Conservation (phyloP, 1,140 invertebrate genomes). For the Tetragnatha versicolor region DNA sequence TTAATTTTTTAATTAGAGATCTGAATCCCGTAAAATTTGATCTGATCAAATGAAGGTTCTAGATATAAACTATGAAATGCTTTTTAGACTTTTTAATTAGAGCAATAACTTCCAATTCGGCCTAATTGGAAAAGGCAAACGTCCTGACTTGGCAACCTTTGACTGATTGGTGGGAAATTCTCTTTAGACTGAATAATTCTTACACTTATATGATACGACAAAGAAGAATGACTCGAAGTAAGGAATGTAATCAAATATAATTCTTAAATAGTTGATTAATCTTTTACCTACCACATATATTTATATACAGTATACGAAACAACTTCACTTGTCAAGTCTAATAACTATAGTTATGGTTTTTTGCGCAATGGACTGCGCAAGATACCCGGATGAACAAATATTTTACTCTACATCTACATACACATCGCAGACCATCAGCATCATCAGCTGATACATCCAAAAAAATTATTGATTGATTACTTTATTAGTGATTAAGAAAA, state of each 20-base stretch:
- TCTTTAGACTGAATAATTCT: neutral
- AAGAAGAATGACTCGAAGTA: neutral
- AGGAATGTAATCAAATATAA: neutral
- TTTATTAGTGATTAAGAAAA: no score
- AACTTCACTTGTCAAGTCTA: slow-evolving; percentile 52
- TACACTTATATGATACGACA: neutral
- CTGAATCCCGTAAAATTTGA: neutral
- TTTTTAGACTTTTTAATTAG: slow-evolving; percentile 3
- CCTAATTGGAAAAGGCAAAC: slow-evolving; percentile 48
- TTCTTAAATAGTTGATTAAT: neutral
- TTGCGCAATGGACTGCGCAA: slow-evolving; percentile 51
- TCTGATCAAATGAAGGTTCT: neutral
- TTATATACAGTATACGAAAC: slow-evolving; percentile 10
- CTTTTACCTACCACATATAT: slow-evolving; percentile 40
- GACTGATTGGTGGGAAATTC: slow-evolving; percentile 24
- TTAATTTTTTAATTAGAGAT: neutral
- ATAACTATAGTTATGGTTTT: slow-evolving; percentile 43
- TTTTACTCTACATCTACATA: slow-evolving; percentile 40
- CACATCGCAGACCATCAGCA: slow-evolving; percentile 38
- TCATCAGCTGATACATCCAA: slow-evolving; percentile 37
- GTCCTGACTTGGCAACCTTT: slow-evolving; percentile 54
- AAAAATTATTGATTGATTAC: no score
- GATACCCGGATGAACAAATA: slow-evolving; percentile 47
- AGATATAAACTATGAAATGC: neutral
- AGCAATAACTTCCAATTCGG: slow-evolving; percentile 34